Conservation (phyloP, 2,797 vertebrate genomes). For the Mycteria americana region DNA sequence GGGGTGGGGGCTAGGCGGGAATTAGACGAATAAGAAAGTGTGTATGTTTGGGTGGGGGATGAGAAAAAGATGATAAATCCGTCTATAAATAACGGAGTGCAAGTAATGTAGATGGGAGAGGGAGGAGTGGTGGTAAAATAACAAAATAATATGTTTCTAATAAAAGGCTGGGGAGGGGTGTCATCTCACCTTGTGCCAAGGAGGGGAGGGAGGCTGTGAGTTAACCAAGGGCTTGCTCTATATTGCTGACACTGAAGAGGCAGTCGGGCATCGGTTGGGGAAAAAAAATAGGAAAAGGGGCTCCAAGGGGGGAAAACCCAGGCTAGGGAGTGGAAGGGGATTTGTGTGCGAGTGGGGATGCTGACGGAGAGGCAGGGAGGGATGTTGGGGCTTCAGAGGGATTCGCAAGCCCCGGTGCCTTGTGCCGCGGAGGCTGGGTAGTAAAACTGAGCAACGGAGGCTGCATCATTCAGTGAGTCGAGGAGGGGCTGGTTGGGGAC, state of each 20-base stretch:
- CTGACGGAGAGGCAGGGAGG: not conserved
- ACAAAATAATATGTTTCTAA: not conserved
- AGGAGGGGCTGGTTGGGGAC: not conserved
- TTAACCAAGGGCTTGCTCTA: not conserved
- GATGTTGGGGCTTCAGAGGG: not conserved
- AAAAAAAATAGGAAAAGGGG: not conserved
- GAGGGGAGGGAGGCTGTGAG: not conserved
- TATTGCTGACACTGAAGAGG: not conserved
- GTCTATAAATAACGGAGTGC: not conserved
- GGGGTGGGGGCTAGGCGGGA: not conserved
- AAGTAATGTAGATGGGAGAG: not conserved
- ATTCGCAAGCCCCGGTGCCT: accelerated
- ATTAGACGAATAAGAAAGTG: not conserved
- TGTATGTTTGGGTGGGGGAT: not conserved
- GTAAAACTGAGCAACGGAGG: not conserved
- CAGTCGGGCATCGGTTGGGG: not conserved
- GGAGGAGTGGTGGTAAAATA: not conserved
- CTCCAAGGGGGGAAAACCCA: not conserved
- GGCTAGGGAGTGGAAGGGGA: not conserved
- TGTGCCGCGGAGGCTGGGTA: accelerated
- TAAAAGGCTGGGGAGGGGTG: not conserved
- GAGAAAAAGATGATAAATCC: not conserved
- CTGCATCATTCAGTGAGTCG: not conserved
- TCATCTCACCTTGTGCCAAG: not conserved
- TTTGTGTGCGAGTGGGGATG: not conserved